Percentiles rank a stretch among this genome's conserved stretches.
Conservation (phyloP, 2,888 invertebrate genomes). For the Andrena minutula region DNA sequence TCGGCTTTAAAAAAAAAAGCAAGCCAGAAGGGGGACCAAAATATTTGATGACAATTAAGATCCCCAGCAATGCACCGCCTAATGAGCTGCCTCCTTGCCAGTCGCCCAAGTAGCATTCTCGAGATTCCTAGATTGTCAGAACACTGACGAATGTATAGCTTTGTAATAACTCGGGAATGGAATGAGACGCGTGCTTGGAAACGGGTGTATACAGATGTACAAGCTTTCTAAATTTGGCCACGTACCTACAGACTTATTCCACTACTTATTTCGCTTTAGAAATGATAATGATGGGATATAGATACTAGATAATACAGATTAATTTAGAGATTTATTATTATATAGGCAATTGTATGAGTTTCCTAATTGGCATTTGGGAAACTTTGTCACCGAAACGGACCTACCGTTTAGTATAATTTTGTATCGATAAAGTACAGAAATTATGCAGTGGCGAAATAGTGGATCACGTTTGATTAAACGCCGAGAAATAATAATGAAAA, state of each 20-base stretch:
- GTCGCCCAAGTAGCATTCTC: not conserved
- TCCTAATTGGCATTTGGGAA: too few relatives aligned
- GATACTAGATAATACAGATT: too few relatives aligned
- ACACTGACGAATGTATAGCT: not conserved
- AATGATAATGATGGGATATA: not conserved
- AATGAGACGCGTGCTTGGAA: not conserved
- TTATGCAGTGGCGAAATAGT: not conserved
- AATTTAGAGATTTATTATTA: too few relatives aligned
- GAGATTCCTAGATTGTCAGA: slow-evolving; percentile 8
- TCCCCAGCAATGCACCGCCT: slow-evolving; percentile 4
- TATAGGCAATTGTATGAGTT: too few relatives aligned
- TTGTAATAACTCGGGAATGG: not conserved
- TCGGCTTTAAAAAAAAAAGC: not conserved
- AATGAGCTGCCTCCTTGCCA: slow-evolving; percentile 3
- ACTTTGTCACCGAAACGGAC: too few relatives aligned
- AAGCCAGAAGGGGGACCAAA: not conserved
- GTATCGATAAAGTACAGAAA: not conserved
- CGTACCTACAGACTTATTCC: not conserved
- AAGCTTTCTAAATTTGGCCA: not conserved
- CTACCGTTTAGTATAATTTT: not conserved
- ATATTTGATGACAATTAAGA: slow-evolving; percentile 25
- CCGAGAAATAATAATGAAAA: too few relatives aligned
- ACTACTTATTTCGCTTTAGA: not conserved
- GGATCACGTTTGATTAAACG: not conserved
- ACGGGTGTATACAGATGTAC: not conserved